Evolutionary conservation across 2,888 invertebrate species (phyloP).

Genomic region (Calameuta idolon): DNA sequence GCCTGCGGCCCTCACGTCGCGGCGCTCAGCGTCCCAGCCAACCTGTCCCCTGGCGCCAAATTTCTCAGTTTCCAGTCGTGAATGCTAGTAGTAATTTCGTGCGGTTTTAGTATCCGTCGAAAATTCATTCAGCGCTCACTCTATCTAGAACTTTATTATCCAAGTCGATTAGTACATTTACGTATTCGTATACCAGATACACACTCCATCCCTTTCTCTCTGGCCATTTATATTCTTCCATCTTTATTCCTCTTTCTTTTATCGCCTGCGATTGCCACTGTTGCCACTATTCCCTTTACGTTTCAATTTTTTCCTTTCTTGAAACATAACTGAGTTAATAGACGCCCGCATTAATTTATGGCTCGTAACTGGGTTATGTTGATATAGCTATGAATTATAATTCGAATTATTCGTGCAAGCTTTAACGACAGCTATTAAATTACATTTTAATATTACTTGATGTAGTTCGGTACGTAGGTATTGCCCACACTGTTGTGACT

Average conservation of each 20-base stretch:
- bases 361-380: conserved; percentile 28
- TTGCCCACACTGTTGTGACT: not conserved
- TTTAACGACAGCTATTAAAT: conserved; percentile 5
- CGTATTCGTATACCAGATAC: too few species aligned
- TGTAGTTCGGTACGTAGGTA: not conserved
- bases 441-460: not conserved
- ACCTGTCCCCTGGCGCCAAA: not conserved
- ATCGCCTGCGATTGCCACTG: not conserved
- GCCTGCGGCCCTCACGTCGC: not conserved
- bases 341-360: conserved; percentile 46
- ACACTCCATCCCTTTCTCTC: too few species aligned
- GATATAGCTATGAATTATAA: conserved; percentile 54
- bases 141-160: too few species aligned
- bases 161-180: too few species aligned
- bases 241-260: not conserved
- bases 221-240: too few species aligned
- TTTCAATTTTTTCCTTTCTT: not conserved
- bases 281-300: not conserved
- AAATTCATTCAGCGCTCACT: too few species aligned
- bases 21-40: not conserved
- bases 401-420: conserved; percentile 42
- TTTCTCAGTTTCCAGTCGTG: not conserved
- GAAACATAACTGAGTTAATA: conserved; percentile 38
- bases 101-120: not conserved
- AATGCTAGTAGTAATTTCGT: not conserved